Evolutionary conservation across 1,140 invertebrate genomes (phyloP).

Genomic region (Asobara japonica): DNA sequence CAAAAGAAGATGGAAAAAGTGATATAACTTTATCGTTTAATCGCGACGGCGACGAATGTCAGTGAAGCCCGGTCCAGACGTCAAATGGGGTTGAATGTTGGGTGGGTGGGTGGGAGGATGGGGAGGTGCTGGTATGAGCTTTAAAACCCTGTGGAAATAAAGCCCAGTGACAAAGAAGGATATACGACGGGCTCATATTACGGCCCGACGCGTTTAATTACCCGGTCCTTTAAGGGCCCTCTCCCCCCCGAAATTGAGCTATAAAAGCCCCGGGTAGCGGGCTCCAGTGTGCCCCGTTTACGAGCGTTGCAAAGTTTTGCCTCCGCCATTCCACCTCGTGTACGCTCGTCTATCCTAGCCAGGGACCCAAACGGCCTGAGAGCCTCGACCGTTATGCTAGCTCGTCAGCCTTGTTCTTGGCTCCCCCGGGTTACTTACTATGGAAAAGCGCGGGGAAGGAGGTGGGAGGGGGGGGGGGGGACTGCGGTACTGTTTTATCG

Average conservation of each 20-base stretch:
- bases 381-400: not conserved
- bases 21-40: constrained; percentile 31
- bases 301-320: constrained; percentile 57
- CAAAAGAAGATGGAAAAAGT: not conserved
- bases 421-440: not conserved
- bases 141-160: constrained; percentile 36
- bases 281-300: constrained; percentile 49
- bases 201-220: constrained; percentile 58
- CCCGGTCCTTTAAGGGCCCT: constrained; percentile 57
- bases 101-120: constrained; percentile 31
- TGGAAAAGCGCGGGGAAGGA: not conserved
- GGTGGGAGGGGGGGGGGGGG: not conserved
- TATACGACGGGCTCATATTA: constrained; percentile 28
- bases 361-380: not conserved
- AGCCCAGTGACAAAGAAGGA: constrained; percentile 18
- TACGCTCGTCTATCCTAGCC: not conserved
- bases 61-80: constrained; percentile 25
- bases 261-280: constrained; percentile 51
- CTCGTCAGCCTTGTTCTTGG: not conserved
- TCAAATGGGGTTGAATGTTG: constrained; percentile 40
- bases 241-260: constrained; percentile 52
- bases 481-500: constrained; percentile 53
- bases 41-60: constrained; percentile 16
- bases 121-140: not conserved
- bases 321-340: not conserved